These are phyloP conservation scores for Notarius lentiginosus DNA, from an alignment of 2,113 vertebrate genomes.

Conservation along the genomic window DNA sequence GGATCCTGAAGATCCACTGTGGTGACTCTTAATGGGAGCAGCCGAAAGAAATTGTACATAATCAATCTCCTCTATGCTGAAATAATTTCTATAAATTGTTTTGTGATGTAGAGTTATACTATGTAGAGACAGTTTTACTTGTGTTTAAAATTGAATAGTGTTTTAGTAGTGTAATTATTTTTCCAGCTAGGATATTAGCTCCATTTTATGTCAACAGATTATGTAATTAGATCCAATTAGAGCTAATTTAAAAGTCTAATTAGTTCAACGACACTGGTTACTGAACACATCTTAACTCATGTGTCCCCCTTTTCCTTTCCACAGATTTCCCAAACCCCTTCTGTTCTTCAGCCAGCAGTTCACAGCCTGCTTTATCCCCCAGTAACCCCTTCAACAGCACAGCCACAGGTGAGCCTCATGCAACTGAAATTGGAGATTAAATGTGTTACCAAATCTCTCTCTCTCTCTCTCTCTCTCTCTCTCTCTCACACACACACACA, in stretches of 20 bases:
- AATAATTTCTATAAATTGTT: neutral
- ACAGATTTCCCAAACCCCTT: constrained; percentile 85
- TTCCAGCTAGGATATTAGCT: neutral
- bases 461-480: neutral
- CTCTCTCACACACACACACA: neutral
- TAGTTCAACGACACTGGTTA: neutral
- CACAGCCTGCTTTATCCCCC: constrained; percentile 73
- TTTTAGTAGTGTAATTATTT: neutral
- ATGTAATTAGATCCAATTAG: neutral
- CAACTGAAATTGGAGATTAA: neutral
- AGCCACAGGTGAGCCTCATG: constrained; percentile 71
- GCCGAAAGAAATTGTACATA: neutral
- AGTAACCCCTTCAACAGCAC: constrained; percentile 86
- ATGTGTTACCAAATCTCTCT: neutral
- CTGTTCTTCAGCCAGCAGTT: constrained; percentile 60
- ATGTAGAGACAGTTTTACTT: neutral
- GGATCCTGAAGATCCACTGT: no score
- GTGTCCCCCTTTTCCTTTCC: constrained; percentile 1
- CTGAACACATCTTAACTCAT: neutral
- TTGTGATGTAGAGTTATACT: neutral
- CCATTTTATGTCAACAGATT: neutral
- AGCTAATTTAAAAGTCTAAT: neutral
- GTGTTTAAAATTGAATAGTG: neutral
- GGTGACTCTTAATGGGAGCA: no score
- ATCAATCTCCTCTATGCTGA: neutral